These are phyloP conservation scores for Tetragonula carbonaria DNA, from an alignment of 2,888 invertebrate genomes.

Conservation along the genomic window DNA sequence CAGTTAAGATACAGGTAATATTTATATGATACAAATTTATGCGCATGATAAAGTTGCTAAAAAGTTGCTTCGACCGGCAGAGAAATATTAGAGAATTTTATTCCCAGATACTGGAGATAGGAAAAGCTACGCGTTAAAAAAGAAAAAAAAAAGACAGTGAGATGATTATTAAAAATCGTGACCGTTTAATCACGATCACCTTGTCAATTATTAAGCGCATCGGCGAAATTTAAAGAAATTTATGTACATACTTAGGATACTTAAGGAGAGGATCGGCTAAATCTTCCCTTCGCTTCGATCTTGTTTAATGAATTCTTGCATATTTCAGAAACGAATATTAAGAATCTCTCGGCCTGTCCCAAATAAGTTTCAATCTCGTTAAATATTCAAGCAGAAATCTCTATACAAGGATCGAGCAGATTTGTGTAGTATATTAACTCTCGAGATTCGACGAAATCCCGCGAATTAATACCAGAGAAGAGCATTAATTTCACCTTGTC, in stretches of 20 bases:
- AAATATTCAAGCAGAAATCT: not conserved
- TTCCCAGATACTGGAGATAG: too few relatives aligned
- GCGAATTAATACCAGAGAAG: not conserved
- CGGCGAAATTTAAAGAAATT: not conserved
- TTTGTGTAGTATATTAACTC: not conserved
- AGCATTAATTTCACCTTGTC: not conserved
- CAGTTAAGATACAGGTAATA: not conserved
- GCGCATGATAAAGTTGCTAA: too few relatives aligned
- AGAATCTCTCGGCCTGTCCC: not conserved
- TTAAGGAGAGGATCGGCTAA: not conserved
- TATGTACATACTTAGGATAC: not conserved
- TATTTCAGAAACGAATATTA: not conserved
- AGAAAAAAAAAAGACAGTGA: too few relatives aligned
- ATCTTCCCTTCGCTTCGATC: not conserved
- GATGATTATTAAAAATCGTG: too few relatives aligned
- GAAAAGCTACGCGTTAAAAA: too few relatives aligned
- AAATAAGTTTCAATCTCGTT: not conserved
- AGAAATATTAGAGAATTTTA: too few relatives aligned
- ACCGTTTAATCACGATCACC: too few relatives aligned
- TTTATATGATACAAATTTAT: too few relatives aligned
- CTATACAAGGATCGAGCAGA: not conserved
- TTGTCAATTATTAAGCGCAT: not conserved
- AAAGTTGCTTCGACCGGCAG: too few relatives aligned
- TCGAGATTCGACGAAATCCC: not conserved
- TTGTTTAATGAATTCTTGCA: not conserved